These are phyloP conservation scores for Camarhynchus parvulus DNA, from an alignment of 2,113 vertebrate species.

Conservation along the genomic window DNA sequence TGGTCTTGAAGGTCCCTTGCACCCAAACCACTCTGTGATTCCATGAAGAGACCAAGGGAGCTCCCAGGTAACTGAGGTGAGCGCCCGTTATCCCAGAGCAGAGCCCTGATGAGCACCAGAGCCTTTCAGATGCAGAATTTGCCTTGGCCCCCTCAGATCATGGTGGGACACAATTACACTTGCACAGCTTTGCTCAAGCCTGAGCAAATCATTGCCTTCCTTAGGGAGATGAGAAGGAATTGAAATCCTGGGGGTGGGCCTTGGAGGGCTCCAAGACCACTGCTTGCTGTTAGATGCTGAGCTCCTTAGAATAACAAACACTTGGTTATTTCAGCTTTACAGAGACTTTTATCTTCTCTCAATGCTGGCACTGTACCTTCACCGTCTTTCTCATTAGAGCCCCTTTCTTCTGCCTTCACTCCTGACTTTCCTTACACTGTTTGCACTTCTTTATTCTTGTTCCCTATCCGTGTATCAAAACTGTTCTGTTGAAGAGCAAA, in stretches of 20 bases:
- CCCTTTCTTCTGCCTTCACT: slow-evolving; percentile 31
- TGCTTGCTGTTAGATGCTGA: not conserved
- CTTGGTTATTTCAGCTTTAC: not conserved
- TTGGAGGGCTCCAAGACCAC: not conserved
- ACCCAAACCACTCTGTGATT: not conserved
- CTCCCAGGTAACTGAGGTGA: not conserved
- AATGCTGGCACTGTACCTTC: not conserved
- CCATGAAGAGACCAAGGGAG: not conserved
- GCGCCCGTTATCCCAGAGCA: not conserved
- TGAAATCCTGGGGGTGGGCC: not conserved
- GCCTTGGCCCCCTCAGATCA: no score
- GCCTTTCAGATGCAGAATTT: not conserved
- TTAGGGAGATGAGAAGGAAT: not conserved
- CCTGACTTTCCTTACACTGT: slow-evolving; percentile 18
- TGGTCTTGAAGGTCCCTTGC: not conserved
- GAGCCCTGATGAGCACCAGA: not conserved
- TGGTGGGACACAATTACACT: rapidly evolving
- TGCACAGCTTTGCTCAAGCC: not conserved
- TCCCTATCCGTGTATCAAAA: slow-evolving; percentile 30
- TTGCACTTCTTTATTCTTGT: slow-evolving; percentile 61
- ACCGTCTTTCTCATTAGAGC: slow-evolving; percentile 31
- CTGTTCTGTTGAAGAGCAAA: slow-evolving; percentile 52
- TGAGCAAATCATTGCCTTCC: not conserved
- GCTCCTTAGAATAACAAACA: not conserved
- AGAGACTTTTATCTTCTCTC: slow-evolving; percentile 3